Evolutionary conservation across 2,888 invertebrate species (phyloP).

Genomic region (Eupeodes latifasciatus): DNA sequence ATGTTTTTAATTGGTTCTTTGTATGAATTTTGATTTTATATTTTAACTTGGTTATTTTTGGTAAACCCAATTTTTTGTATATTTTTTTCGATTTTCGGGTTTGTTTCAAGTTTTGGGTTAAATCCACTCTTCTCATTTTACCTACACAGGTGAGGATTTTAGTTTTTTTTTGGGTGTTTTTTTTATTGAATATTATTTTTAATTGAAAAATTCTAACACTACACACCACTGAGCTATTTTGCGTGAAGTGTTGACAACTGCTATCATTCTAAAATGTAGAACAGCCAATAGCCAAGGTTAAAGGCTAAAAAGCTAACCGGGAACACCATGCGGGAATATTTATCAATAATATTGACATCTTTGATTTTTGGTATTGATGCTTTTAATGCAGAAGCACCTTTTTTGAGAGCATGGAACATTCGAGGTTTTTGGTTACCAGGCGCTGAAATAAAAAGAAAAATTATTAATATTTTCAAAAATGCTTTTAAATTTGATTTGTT

Average conservation of each 20-base stretch:
- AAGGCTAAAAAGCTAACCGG: slow-evolving; percentile 98
- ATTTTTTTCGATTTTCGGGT: neutral
- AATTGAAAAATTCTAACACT: slow-evolving; percentile 75
- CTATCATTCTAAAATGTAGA: slow-evolving; percentile 90
- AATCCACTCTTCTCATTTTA: slow-evolving; percentile 29
- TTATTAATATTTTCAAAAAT: neutral
- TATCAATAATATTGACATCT: slow-evolving; percentile 99
- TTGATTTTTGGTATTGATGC: slow-evolving; percentile 97
- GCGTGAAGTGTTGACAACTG: slow-evolving; percentile 80
- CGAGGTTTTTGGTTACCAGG: slow-evolving; percentile 86
- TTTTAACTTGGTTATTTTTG: slow-evolving; percentile 26
- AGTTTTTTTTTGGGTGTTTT: neutral
- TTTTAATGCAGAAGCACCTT: slow-evolving; percentile 93
- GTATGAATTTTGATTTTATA: slow-evolving; percentile 28
- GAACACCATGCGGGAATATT: slow-evolving; percentile 97
- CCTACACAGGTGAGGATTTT: slow-evolving; percentile 37
- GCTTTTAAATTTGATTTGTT: too few relatives aligned
- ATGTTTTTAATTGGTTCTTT: slow-evolving; percentile 6
- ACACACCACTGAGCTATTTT: slow-evolving; percentile 78
- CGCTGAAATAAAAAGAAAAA: slow-evolving; percentile 53
- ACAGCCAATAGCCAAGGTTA: slow-evolving; percentile 98
- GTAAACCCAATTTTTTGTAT: slow-evolving; percentile 31
- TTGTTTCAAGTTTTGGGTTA: slow-evolving; percentile 46
- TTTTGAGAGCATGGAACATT: slow-evolving; percentile 92
- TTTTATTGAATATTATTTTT: slow-evolving; percentile 43